Conservation (phyloP, 37 sponge, comb jelly and placozoan genomes). For the Crambe crambe region DNA sequence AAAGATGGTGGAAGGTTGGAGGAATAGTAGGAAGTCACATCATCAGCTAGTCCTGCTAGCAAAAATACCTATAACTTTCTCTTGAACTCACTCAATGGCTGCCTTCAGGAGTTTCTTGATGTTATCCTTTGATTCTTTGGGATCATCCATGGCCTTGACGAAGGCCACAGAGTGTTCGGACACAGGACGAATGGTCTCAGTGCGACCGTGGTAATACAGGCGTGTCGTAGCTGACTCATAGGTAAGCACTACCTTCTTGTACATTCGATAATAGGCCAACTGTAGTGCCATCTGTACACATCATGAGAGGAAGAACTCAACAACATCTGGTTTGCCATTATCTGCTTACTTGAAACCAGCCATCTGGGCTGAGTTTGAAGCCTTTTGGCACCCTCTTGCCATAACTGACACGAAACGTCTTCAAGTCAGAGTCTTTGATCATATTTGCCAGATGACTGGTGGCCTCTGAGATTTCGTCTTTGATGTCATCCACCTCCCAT, state of each 20-base stretch:
- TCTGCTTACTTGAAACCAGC: conserved; percentile 70
- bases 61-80: too few species aligned
- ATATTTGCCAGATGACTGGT: conserved; percentile 16
- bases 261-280: conserved; percentile 66
- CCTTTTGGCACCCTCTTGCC: conserved; percentile 74
- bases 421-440: conserved; percentile 70
- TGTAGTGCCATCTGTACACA: conserved; percentile 76
- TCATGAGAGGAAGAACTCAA: neutral
- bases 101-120: conserved; percentile 45
- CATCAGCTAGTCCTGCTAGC: too few species aligned
- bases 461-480: conserved; percentile 43
- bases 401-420: conserved; percentile 16
- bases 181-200: conserved; percentile 90
- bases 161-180: conserved; percentile 62
- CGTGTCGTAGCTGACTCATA: conserved; percentile 88
- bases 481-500: conserved; percentile 63
- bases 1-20: too few species aligned
- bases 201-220: conserved; percentile 78
- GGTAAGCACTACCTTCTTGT: conserved; percentile 68
- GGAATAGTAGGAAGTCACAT: too few species aligned
- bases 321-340: neutral
- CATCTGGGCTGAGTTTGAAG: conserved; percentile 75
- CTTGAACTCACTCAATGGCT: conserved; percentile 60
- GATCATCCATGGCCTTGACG: conserved; percentile 60
- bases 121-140: conserved; percentile 23